phyloP scores from a whole-genome alignment of 1,140 invertebrate species.

The Meloidogyne floridensis region DNA sequence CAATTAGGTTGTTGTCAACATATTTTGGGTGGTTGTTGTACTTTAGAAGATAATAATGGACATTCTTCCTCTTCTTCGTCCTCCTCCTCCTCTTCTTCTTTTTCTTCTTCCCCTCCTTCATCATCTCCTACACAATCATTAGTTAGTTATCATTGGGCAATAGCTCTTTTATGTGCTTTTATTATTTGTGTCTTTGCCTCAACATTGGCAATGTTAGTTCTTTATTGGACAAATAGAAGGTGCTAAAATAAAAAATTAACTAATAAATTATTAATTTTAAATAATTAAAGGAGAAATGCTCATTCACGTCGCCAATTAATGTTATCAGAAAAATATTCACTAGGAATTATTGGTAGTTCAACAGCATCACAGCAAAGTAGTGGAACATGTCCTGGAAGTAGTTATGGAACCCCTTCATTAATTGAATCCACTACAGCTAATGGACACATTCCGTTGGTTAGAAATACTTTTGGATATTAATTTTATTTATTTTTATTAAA shows the following conservation, averaged over 20 bases:
- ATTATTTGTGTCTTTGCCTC: constrained; percentile 28
- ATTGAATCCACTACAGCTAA: not conserved
- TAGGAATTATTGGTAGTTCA: not conserved
- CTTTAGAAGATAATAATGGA: constrained; percentile 7
- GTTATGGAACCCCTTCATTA: constrained; percentile 2
- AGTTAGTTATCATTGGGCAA: constrained; percentile 24
- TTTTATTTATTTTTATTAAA: not conserved
- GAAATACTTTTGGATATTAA: not conserved
- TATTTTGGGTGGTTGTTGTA: constrained; percentile 26
- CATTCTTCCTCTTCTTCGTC: not conserved
- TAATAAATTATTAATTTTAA: not conserved
- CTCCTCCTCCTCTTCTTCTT: not conserved
- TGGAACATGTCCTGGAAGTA: not conserved
- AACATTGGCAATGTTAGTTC: constrained; percentile 24
- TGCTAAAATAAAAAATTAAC: not conserved
- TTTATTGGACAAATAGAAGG: constrained; percentile 22
- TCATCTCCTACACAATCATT: not conserved
- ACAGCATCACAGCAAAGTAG: not conserved
- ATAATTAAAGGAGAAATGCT: not conserved
- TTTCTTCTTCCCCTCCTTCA: not conserved
- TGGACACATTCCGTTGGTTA: not conserved
- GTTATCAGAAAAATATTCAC: constrained; percentile 2
- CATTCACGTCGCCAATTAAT: not conserved
- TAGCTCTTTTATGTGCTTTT: constrained; percentile 14
- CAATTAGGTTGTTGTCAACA: constrained; percentile 27